phyloP scores from a whole-genome alignment of 1,140 invertebrate species.

The Melitaea cinxia region DNA sequence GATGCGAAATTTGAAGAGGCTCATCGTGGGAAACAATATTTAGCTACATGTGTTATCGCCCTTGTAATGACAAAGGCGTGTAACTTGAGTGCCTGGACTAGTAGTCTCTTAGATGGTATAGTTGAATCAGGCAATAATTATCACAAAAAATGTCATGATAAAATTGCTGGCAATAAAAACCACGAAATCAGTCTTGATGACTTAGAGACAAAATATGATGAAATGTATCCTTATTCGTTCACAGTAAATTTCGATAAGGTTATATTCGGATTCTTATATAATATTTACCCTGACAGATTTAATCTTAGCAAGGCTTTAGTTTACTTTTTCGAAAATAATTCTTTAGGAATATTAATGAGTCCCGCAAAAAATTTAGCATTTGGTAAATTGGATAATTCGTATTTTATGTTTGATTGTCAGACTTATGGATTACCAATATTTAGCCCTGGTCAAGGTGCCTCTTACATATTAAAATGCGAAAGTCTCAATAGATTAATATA shows the following conservation, averaged over 20 bases:
- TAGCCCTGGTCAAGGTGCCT: conserved; percentile 79
- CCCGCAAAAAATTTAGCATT: conserved; percentile 82
- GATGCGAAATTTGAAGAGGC: conserved; percentile 71
- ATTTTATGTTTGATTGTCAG: conserved; percentile 85
- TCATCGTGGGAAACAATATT: conserved; percentile 81
- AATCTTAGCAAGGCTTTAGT: conserved; percentile 83
- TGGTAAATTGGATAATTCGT: conserved; percentile 81
- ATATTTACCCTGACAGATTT: conserved; percentile 80
- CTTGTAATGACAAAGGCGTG: conserved; percentile 82
- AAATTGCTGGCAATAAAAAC: conserved; percentile 62
- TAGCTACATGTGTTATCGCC: conserved; percentile 81
- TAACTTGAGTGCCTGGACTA: conserved; percentile 83
- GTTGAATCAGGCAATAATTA: conserved; percentile 82
- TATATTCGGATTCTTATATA: conserved; percentile 83
- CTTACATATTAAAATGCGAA: conserved; percentile 83
- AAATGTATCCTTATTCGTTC: conserved; percentile 83
- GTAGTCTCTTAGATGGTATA: conserved; percentile 83
- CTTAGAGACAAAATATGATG: conserved; percentile 81
- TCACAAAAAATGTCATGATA: conserved; percentile 68
- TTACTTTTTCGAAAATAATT: conserved; percentile 83
- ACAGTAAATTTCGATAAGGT: conserved; percentile 81
- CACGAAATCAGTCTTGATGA: conserved; percentile 75
- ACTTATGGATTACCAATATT: conserved; percentile 83
- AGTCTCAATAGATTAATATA: conserved; percentile 84
- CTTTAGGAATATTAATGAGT: conserved; percentile 80